Evolutionary conservation across 2,797 vertebrate genomes (phyloP).

Genomic region (Rhodeus uyekii): DNA sequence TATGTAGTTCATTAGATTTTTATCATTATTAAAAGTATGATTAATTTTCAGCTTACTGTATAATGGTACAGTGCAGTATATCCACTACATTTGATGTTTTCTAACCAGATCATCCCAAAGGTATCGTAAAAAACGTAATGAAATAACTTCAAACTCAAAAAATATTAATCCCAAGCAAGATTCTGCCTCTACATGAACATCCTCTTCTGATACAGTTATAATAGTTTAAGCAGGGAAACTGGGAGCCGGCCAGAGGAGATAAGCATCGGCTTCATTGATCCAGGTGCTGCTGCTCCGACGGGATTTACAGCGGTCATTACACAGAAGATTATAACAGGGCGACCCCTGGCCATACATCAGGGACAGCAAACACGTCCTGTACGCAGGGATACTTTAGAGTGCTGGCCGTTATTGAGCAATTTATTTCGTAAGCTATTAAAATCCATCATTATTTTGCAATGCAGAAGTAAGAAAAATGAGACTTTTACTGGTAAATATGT

Average conservation of each 20-base stretch:
- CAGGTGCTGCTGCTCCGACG: conserved; percentile 16
- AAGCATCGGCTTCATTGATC: conserved; percentile 57
- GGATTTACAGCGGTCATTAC: conserved; percentile 58
- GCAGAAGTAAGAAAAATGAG: too few relatives aligned
- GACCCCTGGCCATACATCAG: conserved; percentile 20
- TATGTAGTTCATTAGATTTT: not conserved
- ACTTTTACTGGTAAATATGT: too few relatives aligned
- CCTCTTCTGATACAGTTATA: not conserved
- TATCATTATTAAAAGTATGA: not conserved
- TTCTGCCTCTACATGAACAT: not conserved
- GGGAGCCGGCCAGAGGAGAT: conserved; percentile 9
- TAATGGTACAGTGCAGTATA: not conserved
- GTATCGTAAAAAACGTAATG: not conserved
- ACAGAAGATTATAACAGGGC: conserved; percentile 52
- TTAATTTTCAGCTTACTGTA: not conserved
- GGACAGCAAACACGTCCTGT: conserved; percentile 39
- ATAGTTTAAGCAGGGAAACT: not conserved
- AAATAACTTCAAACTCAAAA: too few relatives aligned
- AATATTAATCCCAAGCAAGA: not conserved
- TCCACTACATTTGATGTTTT: not conserved
- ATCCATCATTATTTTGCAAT: too few relatives aligned
- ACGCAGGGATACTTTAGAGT: not conserved
- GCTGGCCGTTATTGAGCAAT: not conserved
- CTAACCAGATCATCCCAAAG: not conserved
- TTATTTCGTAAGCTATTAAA: not conserved